These are phyloP conservation scores for Zelostemma sp. DNA, from an alignment of 1,140 invertebrate genomes.

Conservation along the genomic window DNA sequence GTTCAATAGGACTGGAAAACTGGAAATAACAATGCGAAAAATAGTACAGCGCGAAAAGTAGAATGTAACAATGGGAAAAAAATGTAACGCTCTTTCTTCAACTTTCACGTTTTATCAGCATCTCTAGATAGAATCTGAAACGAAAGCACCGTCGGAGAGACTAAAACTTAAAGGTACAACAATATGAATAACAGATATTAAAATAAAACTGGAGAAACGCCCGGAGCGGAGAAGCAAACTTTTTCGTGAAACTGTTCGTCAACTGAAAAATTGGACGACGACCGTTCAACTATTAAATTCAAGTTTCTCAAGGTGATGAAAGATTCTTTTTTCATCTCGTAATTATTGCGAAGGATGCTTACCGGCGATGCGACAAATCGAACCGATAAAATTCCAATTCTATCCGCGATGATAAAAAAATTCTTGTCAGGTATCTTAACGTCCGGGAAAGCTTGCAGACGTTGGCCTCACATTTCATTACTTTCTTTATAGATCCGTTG, in stretches of 20 bases:
- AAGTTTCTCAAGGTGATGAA: no score
- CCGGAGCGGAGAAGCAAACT: background rate
- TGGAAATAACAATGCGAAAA: background rate
- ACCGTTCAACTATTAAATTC: no score
- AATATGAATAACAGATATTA: slow-evolving; percentile 1
- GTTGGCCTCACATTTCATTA: no score
- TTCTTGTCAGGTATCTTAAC: no score
- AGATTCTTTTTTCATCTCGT: no score
- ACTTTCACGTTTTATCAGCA: background rate
- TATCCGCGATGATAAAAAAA: no score
- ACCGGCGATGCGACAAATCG: no score
- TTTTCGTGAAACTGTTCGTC: background rate
- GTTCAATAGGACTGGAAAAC: background rate
- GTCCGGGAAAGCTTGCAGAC: slow-evolving; percentile 23
- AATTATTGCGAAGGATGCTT: no score
- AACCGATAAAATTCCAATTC: no score
- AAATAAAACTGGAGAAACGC: background rate
- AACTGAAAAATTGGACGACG: background rate
- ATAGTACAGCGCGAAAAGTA: background rate
- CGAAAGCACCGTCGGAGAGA: background rate
- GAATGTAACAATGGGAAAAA: background rate
- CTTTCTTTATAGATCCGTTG: no score
- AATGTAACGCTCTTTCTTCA: background rate
- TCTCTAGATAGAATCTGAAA: background rate
- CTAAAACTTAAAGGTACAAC: background rate